phyloP scores from a whole-genome alignment of 2,113 vertebrate genomes.

The Colistium nudipinnis region DNA sequence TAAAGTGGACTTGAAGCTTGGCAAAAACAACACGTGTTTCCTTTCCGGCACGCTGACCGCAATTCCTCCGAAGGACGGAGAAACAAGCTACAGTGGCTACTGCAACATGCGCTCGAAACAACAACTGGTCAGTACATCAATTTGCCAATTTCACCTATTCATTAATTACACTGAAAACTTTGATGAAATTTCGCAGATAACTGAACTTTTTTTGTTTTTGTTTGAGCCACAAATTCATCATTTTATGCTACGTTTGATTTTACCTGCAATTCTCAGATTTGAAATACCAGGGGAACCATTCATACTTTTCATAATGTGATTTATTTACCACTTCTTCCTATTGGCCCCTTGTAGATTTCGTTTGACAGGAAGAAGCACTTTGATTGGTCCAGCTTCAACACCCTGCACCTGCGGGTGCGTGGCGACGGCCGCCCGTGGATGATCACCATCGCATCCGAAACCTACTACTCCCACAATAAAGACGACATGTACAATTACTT shows the following conservation, averaged over 20 bases:
- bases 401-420: conserved; percentile 88
- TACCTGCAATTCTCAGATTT: too few species aligned
- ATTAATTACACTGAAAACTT: too few species aligned
- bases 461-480: conserved; percentile 84
- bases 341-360: conserved; percentile 75
- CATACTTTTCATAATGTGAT: too few species aligned
- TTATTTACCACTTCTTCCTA: neutral
- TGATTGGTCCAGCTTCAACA: conserved; percentile 93
- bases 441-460: conserved; percentile 87
- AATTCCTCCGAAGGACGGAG: conserved; percentile 86
- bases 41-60: conserved; percentile 88
- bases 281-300: too few species aligned
- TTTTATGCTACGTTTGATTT: too few species aligned
- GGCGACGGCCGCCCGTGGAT: conserved; percentile 98
- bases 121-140: conserved; percentile 83
- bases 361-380: conserved; percentile 86
- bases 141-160: too few species aligned
- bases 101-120: conserved; percentile 86
- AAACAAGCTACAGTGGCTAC: conserved; percentile 92
- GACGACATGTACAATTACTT: conserved; percentile 95
- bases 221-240: too few species aligned
- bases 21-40: conserved; percentile 87
- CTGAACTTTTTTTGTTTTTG: too few species aligned
- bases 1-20: conserved; percentile 84
- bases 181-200: too few species aligned